These are phyloP conservation scores for Pecten maximus DNA, from an alignment of 2,888 invertebrate species.

Conservation along the genomic window DNA sequence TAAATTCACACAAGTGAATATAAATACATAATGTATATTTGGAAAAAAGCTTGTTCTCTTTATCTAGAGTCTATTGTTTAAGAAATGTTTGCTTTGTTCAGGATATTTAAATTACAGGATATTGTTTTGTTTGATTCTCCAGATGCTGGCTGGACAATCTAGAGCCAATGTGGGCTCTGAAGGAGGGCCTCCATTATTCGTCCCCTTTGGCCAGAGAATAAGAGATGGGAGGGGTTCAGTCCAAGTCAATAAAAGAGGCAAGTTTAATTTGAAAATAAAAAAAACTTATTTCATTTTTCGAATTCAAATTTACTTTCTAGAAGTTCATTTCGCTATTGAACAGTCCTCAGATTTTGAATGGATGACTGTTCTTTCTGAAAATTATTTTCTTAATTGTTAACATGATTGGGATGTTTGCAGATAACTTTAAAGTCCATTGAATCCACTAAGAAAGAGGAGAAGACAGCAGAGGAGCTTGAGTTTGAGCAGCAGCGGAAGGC, in stretches of 20 bases:
- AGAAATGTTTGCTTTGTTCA: no score
- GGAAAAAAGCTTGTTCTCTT: no score
- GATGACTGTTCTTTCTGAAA: no score
- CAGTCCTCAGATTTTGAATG: not conserved
- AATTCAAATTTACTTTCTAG: not conserved
- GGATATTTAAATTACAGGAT: no score
- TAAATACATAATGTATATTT: no score
- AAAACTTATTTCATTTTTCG: not conserved
- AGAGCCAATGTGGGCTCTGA: conserved; percentile 85
- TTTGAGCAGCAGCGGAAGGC: conserved; percentile 95
- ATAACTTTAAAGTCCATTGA: conserved; percentile 81
- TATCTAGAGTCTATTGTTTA: no score
- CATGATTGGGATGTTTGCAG: conserved; percentile 62
- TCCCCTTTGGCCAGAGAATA: conserved; percentile 91
- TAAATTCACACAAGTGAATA: no score
- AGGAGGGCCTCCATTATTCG: conserved; percentile 95
- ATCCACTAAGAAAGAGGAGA: conserved; percentile 84
- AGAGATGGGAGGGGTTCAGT: conserved; percentile 49
- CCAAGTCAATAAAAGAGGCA: conserved; percentile 56
- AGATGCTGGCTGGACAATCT: conserved; percentile 78
- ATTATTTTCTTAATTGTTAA: not conserved
- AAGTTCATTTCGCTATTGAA: no score
- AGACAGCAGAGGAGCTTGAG: conserved; percentile 87
- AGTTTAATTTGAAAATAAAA: not conserved
- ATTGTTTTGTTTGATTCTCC: conserved; percentile 43